Conservation (phyloP, 1,140 invertebrate genomes). For the Oreohelix idahoensis region DNA sequence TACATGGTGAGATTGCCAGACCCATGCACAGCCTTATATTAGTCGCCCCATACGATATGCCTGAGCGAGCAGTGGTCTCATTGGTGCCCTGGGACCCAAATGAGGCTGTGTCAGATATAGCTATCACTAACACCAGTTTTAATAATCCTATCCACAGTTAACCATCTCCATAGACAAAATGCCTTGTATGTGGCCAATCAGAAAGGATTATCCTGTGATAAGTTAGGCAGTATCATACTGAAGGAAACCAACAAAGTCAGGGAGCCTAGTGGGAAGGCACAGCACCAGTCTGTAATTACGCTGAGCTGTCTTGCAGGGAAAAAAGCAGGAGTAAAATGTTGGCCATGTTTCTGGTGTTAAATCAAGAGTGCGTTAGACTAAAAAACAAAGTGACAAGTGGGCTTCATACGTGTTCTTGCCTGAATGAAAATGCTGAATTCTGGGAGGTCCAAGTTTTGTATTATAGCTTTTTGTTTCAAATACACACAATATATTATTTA, state of each 20-base stretch:
- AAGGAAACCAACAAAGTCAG: neutral
- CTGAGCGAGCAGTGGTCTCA: too few relatives aligned
- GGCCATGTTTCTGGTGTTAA: constrained; percentile 12
- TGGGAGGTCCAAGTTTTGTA: neutral
- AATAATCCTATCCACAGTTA: neutral
- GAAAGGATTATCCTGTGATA: neutral
- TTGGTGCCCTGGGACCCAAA: too few relatives aligned
- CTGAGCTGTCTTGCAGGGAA: constrained; percentile 3
- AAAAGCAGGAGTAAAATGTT: constrained; percentile 7
- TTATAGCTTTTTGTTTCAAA: neutral
- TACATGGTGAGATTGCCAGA: too few relatives aligned
- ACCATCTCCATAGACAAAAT: neutral
- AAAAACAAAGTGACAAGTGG: too few relatives aligned
- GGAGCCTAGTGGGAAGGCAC: neutral
- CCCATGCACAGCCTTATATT: too few relatives aligned
- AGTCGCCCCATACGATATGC: too few relatives aligned
- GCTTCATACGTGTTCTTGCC: too few relatives aligned
- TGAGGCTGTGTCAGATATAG: too few relatives aligned
- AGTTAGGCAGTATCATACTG: neutral
- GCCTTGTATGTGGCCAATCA: neutral
- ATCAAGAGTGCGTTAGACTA: neutral
- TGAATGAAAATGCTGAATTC: too few relatives aligned
- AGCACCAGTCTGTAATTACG: neutral
- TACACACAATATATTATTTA: neutral
- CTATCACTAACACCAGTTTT: neutral